Evolutionary conservation across 2,797 vertebrate genomes (phyloP).

Genomic region (Anguilla marmorata): DNA sequence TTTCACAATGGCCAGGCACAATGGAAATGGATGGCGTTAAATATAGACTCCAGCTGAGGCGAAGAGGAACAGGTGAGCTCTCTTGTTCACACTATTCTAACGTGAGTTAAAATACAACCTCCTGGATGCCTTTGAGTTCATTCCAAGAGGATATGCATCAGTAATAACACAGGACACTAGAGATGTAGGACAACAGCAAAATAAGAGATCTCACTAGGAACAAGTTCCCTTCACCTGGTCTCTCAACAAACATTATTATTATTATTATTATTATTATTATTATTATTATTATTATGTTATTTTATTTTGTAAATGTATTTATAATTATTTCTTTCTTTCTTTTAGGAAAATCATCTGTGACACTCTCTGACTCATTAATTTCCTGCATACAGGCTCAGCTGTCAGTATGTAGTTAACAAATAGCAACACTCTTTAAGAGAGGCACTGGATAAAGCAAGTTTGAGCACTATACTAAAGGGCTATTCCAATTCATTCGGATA

Average conservation of each 20-base stretch:
- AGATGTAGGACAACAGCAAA: slow-evolving; percentile 39
- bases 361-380: neutral
- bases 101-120: slow-evolving; percentile 38
- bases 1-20: slow-evolving; percentile 40
- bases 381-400: neutral
- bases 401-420: neutral
- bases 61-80: slow-evolving; percentile 64
- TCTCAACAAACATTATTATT: neutral
- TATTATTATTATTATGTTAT: slow-evolving; percentile 1
- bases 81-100: slow-evolving; percentile 33
- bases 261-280: too few relatives aligned
- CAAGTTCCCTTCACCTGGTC: neutral
- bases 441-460: neutral
- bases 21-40: slow-evolving; percentile 7
- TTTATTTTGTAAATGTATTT: slow-evolving; percentile 45
- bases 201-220: slow-evolving; percentile 35
- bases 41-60: slow-evolving; percentile 60
- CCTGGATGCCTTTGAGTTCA: slow-evolving; percentile 36
- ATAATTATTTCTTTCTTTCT: slow-evolving; percentile 36
- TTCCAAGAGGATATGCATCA: slow-evolving; percentile 47
- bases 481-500: neutral
- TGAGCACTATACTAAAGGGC: neutral
- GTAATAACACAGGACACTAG: slow-evolving; percentile 42
- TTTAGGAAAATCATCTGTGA: neutral
- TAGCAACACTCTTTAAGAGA: neutral